Base-by-base conservation (phyloP, 2,888 invertebrate genomes). In the Nasonia oneida region DNA sequence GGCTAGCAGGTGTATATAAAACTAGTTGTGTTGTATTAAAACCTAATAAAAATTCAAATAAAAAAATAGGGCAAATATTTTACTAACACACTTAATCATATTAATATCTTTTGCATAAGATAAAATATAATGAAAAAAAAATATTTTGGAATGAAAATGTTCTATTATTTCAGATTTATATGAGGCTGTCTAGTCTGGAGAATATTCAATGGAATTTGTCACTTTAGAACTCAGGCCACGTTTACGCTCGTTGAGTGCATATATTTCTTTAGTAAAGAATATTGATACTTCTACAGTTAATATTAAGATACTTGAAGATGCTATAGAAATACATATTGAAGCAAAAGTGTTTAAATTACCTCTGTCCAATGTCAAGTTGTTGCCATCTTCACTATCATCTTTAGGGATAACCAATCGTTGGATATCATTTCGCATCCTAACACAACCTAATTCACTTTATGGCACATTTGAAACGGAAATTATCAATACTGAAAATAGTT, bases 401-500 rank as follows among this genome's bases (percentile, higher is more conserved):
- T 88, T 93, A 53, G 90, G 86, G 70, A 87, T 93, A 53, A 86
- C 87, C 1, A 89, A 90, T 14, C 90, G 89, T 81, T 93, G 93
- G 93, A 89, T 93, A 70, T 91, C 90, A 15, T 92, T 93, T 85
- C 91, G 93, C 14, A 88, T 92, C 50, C 92, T 92, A 89, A 92
- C 91, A 57, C 89, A 89, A 47, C 91, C 91, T 0, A 88, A 91
- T 61, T 89, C 89, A 18, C 77, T 88, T n/a, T 90, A 90, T 83
- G 93, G 93, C 5, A 91, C 91, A 14, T 92, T 92, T 57, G 88
- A 88, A 80, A 90, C 91, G 3, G 92, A 92, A 89, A 70, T 93
- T 23, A 83, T 93, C 4, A 88, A 88, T 3, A 77, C 89, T 14
- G 75, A 87, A 8, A 33, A 81, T 15, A 88, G 87, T 61, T 74